These are phyloP conservation scores for Enteromius anoplus DNA, from an alignment of 2,797 vertebrate species.

Conservation along the genomic window DNA sequence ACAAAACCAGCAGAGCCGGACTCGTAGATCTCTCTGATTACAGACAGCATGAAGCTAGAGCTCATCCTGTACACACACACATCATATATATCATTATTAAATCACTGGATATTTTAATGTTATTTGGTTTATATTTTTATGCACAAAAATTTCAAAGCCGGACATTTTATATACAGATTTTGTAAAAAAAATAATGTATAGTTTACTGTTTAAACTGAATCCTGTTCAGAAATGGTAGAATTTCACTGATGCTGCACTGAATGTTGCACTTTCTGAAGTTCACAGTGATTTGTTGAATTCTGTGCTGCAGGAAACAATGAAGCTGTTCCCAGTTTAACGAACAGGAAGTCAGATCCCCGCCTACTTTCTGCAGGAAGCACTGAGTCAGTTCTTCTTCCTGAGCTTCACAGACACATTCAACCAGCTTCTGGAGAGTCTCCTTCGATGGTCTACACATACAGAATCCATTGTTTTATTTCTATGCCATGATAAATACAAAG, in stretches of 20 bases:
- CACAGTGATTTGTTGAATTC: slow-evolving; percentile 56
- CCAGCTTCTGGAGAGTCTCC: slow-evolving; percentile 50
- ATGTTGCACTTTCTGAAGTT: slow-evolving; percentile 56
- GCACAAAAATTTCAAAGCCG: neutral
- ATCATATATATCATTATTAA: neutral
- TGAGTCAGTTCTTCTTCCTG: slow-evolving; percentile 57
- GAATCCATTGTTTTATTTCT: neutral
- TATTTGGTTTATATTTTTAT: neutral
- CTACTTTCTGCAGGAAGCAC: slow-evolving; percentile 57
- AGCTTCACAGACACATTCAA: slow-evolving; percentile 53
- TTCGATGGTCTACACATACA: slow-evolving; percentile 54
- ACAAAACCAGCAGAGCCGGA: slow-evolving; percentile 37
- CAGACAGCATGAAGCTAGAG: slow-evolving; percentile 42
- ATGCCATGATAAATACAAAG: neutral
- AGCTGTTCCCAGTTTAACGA: slow-evolving; percentile 62
- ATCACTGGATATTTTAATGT: neutral
- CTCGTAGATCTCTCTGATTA: slow-evolving; percentile 53
- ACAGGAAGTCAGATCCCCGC: slow-evolving; percentile 63
- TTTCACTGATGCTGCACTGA: slow-evolving; percentile 16
- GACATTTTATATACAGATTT: neutral
- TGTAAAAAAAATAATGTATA: neutral
- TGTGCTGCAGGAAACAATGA: slow-evolving; percentile 59
- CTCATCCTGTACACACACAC: slow-evolving; percentile 48
- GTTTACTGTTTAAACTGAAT: slow-evolving; percentile 49
- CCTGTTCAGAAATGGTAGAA: slow-evolving; percentile 50